These are phyloP conservation scores for Panthera uncia DNA, from an alignment of 2,113 vertebrate genomes.

Conservation along the genomic window DNA sequence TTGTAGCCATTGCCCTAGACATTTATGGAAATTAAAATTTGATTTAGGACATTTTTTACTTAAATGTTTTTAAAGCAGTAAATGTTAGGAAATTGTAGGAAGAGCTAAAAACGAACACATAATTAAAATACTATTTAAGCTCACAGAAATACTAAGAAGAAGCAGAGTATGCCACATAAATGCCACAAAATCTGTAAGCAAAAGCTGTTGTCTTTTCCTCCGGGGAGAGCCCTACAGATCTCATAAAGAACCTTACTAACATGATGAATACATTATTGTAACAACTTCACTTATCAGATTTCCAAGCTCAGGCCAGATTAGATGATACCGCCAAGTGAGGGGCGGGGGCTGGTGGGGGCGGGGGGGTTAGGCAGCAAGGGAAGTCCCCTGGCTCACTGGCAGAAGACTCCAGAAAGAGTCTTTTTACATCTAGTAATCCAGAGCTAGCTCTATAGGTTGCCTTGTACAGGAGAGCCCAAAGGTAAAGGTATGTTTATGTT, in stretches of 20 bases:
- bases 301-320: not conserved
- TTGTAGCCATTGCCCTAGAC: slow-evolving; percentile 61
- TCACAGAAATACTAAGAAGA: not conserved
- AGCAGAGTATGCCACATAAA: not conserved
- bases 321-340: not conserved
- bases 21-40: slow-evolving; percentile 73
- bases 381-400: not conserved
- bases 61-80: slow-evolving; percentile 61
- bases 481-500: not conserved
- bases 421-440: not conserved
- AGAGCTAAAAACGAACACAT: slow-evolving; percentile 38
- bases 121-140: slow-evolving; percentile 51
- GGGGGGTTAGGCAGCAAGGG: not conserved
- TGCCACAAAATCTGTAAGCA: not conserved
- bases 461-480: not conserved
- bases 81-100: slow-evolving; percentile 54
- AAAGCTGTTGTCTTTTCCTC: slow-evolving; percentile 3
- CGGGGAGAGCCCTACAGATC: not conserved
- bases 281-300: not conserved
- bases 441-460: not conserved
- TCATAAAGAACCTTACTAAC: not conserved
- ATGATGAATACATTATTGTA: not conserved
- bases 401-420: not conserved
- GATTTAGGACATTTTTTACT: slow-evolving; percentile 55
- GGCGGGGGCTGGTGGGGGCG: not conserved